A percentile compares a stretch with the other conserved stretches of the same genome.
phyloP scores from a whole-genome alignment of 2,888 invertebrate species.

The Himalopsyche japonica region DNA sequence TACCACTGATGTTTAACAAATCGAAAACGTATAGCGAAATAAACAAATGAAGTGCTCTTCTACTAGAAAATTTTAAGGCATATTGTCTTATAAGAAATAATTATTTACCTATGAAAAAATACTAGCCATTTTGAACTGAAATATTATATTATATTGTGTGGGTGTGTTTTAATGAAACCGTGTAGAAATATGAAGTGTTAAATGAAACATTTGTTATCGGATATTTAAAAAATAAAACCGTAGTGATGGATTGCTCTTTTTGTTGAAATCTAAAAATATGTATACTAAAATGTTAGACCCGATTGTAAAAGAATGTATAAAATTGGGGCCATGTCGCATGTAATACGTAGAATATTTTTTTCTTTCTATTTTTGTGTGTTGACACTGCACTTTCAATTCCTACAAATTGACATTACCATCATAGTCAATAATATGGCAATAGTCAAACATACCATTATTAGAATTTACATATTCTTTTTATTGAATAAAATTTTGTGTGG shows the following conservation, averaged over 20 bases:
- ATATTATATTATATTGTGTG: background rate
- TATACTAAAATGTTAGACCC: conserved; percentile 9
- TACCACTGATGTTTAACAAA: conserved; percentile 20
- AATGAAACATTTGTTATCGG: background rate
- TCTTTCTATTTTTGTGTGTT: background rate
- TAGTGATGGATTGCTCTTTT: conserved; percentile 6
- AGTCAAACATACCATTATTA: too few relatives aligned
- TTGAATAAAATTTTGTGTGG: too few relatives aligned
- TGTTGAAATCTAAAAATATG: conserved; percentile 13
- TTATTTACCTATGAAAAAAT: conserved; percentile 16
- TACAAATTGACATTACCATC: too few relatives aligned
- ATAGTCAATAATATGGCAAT: background rate
- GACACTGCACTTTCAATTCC: background rate
- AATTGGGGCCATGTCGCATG: background rate
- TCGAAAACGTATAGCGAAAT: conserved; percentile 14
- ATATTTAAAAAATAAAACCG: conserved; percentile 4
- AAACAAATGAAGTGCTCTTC: conserved; percentile 39
- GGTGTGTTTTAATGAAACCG: conserved; percentile 2
- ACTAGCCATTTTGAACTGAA: conserved; percentile 18
- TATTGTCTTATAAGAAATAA: conserved; percentile 32
- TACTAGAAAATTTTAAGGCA: conserved; percentile 32
- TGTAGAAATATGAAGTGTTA: background rate
- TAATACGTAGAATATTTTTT: background rate
- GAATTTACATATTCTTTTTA: too few relatives aligned
- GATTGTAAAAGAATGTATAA: background rate